Base-by-base conservation (phyloP, 2,797 vertebrate species). In the Manis pentadactyla region DNA sequence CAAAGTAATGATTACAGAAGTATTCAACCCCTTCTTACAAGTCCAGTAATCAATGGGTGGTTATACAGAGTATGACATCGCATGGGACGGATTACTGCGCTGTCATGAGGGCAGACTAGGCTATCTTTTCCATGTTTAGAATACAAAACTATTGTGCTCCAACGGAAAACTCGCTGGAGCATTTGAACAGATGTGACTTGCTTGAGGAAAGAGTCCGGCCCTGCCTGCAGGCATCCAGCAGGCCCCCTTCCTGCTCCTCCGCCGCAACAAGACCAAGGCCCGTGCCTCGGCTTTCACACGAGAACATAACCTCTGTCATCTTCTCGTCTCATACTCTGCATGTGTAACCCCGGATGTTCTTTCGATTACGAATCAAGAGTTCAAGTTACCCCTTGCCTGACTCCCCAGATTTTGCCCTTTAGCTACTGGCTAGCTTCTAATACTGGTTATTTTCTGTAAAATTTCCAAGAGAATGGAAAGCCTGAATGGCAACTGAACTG, bases 21-120 rank as follows among this genome's bases (percentile, higher is more conserved):
- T 73, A 19, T 1, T 53, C 68, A 75, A 69, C 42, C 23, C 42
- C 8, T 2, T 42, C 53, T 27, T 17, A 31, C 29, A 29, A 3
- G 1, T 68, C 39, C 13, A 25, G 14, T 29, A 11, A 61, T 25
- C 2, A 12, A n/a, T 4, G 1, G 25, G 21, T 2, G 34, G 51
- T 55, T n/a, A 66, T 3, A 6, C 3, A 19, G 46, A 66, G 12
- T 1, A 61, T 2, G 17, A 64, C 34, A 46, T 10, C 51, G n/a
- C 51, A 66, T 0, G 7, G 4, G 12, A 53, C 0, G 0, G 13
- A 29, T 27, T 11, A 27, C 0, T n/a, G 11, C 0, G 1, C 27
- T 31, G 46, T 34, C 12, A 18, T 1, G 19, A 68, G 25, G 11
- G 79, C 6, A 5, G 85, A 51, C 42, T 10, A 31, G 61, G 73